Conservation (phyloP, 2,797 vertebrate genomes). For the Microctenopoma stevenorrisi region DNA sequence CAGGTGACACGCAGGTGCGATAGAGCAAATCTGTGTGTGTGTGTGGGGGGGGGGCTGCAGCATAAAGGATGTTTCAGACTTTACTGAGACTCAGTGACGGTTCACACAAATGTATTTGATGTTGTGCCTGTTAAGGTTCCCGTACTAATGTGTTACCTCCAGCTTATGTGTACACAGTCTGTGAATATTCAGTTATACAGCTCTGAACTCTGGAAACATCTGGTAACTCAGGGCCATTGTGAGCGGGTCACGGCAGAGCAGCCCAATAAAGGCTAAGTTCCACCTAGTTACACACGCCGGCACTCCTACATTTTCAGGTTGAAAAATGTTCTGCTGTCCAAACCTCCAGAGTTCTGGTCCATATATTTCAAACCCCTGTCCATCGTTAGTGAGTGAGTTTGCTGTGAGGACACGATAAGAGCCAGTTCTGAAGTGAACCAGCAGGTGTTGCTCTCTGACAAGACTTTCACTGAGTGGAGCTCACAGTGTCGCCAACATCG, state of each 20-base stretch:
- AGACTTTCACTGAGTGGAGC: accelerated
- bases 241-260: conserved; percentile 22
- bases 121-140: no score
- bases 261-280: conserved; percentile 38
- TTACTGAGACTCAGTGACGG: no score
- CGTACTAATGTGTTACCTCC: no score
- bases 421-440: conserved; percentile 1
- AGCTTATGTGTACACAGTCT: no score
- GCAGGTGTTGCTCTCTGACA: conserved; percentile 41
- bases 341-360: no score
- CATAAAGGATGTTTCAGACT: no score
- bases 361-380: not conserved
- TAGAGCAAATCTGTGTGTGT: no score
- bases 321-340: conserved; percentile 2
- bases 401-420: not conserved
- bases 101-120: no score
- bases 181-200: not conserved
- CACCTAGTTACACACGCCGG: conserved; percentile 20
- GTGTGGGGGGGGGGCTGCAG: no score
- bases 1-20: no score
- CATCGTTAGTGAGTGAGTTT: not conserved
- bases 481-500: not conserved
- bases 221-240: conserved; percentile 40
- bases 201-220: conserved; percentile 54
- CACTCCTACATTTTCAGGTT: not conserved